Base-by-base conservation (phyloP, 1,140 invertebrate genomes). In the Psilanteris sp. region DNA sequence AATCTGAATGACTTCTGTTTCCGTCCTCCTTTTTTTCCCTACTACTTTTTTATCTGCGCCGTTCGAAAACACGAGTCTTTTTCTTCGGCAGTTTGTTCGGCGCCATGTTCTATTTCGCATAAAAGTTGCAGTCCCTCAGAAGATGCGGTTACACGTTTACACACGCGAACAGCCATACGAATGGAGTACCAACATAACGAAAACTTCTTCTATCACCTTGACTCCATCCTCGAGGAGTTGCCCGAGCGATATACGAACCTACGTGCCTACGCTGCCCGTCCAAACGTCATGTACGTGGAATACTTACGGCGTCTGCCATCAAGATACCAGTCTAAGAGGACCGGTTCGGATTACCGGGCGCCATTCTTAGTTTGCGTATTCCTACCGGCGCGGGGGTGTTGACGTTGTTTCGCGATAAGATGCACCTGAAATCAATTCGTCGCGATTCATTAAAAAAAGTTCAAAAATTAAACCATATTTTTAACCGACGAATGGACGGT, bases 41-140 rank as follows among this genome's bases (percentile, higher is more conserved):
- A n/a, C n/a, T n/a, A n/a, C 2, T 24, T 39, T 31, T 22, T 48
- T 55, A 34, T 57, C 3, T 29, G 5, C 11, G 9, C 10, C 29
- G 18, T 61, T 75, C 29, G 20, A 41, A 64, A 54, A 32, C 34
- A 52, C 18, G 43, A 41, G 10, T 50, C 34, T 3, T 74, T 77
- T 71, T 81, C 79, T 82, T 83, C 77, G 52, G 70, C 79, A 73
- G 81, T 83, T 84, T 83, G 77, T 79, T 77, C 78, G 77, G 80
- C 78, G 78, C 83, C 82, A 84, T 85, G 70, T 83, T 83, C 75
- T 43, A 43, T 54, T 62, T 24, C 52, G 70, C 82, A 85, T 85
- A 75, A 84, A 83, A 83, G 27, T 85, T 85, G 81, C 82, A 85
- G 74, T 34, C 55, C 72, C 76, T 75, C 67, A 48, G 18, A 55